Conservation (phyloP, 1,140 invertebrate species). For the Drosophila lini region DNA sequence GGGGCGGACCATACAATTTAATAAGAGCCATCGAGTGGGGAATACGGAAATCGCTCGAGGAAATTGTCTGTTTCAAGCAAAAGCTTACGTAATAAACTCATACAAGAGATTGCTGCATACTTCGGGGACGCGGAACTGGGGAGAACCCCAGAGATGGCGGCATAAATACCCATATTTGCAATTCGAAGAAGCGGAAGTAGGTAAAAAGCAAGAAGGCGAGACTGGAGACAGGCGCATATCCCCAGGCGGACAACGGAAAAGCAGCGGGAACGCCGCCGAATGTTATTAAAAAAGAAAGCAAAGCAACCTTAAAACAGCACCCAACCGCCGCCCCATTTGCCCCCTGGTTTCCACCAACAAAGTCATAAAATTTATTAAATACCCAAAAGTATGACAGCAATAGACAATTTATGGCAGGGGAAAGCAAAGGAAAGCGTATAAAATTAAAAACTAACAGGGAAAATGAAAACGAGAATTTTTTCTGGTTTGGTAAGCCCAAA, state of each 20-base stretch:
- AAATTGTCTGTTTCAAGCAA: conserved; percentile 82
- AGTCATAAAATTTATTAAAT: conserved; percentile 83
- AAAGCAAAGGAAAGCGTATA: conserved; percentile 4
- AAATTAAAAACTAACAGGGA: conserved; percentile 29
- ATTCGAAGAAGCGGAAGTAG: conserved; percentile 42
- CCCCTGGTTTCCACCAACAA: not conserved
- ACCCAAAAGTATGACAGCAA: conserved; percentile 81
- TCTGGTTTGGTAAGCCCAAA: conserved; percentile 2
- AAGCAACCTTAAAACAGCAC: conserved; percentile 37
- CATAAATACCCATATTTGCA: conserved; percentile 79
- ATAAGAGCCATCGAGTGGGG: conserved; percentile 77
- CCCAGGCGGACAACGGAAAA: conserved; percentile 64
- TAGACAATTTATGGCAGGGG: conserved; percentile 71
- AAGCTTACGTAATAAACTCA: conserved; percentile 83
- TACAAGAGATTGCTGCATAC: conserved; percentile 81
- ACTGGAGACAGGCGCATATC: conserved; percentile 47
- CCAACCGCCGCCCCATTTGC: conserved; percentile 1
- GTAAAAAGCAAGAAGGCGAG: conserved; percentile 13
- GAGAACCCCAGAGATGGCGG: conserved; percentile 3
- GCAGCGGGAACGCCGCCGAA: conserved; percentile 41
- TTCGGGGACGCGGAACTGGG: conserved; percentile 14
- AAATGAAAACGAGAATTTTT: conserved; percentile 48
- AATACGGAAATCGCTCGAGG: conserved; percentile 82
- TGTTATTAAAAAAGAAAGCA: conserved; percentile 73
- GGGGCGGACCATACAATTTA: conserved; percentile 54